phyloP scores from a whole-genome alignment of 92 coral and sea anemone species.

The Palythoa caribaeorum region DNA sequence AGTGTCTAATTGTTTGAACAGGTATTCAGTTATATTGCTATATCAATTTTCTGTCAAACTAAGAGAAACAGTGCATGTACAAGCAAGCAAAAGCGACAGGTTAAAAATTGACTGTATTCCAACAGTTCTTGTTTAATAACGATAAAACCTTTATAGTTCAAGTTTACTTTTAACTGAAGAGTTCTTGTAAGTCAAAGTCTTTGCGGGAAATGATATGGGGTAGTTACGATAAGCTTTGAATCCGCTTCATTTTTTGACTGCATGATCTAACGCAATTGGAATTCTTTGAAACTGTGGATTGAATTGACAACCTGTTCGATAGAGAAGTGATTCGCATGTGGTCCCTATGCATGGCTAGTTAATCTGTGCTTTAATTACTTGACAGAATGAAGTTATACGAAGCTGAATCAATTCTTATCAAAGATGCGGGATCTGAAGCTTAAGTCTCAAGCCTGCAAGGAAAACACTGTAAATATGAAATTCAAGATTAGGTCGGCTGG shows the following conservation, averaged over 20 bases:
- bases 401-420: background rate
- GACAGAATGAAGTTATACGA: background rate
- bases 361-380: slow-evolving; percentile 9
- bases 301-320: slow-evolving; percentile 21
- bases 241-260: background rate
- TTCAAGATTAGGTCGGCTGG: slow-evolving; percentile 64
- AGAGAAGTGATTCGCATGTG: background rate
- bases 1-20: background rate
- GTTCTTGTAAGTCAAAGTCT: background rate
- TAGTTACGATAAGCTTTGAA: background rate
- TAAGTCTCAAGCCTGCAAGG: background rate
- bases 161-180: background rate
- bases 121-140: background rate
- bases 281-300: background rate
- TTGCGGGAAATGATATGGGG: too few species aligned
- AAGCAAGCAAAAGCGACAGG: background rate
- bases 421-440: background rate
- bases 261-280: slow-evolving; percentile 21
- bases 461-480: slow-evolving; percentile 39
- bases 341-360: background rate
- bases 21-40: background rate
- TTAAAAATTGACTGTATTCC: background rate
- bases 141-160: background rate
- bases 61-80: background rate
- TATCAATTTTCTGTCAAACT: background rate